Evolutionary conservation across 2,797 vertebrate genomes (phyloP).

Genomic region (Mormyrops attenuatus): DNA sequence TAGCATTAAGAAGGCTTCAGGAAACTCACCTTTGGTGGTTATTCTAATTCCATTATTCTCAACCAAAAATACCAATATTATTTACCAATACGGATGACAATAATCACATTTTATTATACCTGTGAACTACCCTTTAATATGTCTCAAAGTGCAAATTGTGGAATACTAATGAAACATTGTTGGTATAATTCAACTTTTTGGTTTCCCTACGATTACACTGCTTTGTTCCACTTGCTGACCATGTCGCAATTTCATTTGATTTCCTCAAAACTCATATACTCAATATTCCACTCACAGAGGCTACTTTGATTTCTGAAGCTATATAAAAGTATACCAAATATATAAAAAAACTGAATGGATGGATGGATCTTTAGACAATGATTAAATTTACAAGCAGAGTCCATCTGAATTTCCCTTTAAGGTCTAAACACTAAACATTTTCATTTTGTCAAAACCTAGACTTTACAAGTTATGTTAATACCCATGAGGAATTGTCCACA

Average conservation of each 20-base stretch:
- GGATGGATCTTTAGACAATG: not conserved
- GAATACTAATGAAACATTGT: not conserved
- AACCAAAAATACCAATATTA: not conserved
- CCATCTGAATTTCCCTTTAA: not conserved
- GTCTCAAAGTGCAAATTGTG: not conserved
- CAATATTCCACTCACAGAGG: not conserved
- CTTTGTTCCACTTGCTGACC: not conserved
- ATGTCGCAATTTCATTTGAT: not conserved
- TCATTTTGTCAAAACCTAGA: not conserved
- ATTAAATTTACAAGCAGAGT: not conserved
- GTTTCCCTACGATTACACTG: not conserved
- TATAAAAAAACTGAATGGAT: not conserved
- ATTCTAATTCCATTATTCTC: not conserved
- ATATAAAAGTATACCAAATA: not conserved
- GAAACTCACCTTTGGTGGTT: not conserved
- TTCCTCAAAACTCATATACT: not conserved
- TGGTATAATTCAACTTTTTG: not conserved
- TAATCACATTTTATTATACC: not conserved
- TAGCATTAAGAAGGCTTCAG: too few species aligned
- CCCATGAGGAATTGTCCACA: not conserved
- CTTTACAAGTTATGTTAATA: not conserved
- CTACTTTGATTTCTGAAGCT: not conserved
- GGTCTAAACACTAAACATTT: not conserved
- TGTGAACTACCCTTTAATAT: not conserved
- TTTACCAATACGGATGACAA: not conserved